phyloP scores from a whole-genome alignment of 2,888 invertebrate species.

The Abrostola triplasia region DNA sequence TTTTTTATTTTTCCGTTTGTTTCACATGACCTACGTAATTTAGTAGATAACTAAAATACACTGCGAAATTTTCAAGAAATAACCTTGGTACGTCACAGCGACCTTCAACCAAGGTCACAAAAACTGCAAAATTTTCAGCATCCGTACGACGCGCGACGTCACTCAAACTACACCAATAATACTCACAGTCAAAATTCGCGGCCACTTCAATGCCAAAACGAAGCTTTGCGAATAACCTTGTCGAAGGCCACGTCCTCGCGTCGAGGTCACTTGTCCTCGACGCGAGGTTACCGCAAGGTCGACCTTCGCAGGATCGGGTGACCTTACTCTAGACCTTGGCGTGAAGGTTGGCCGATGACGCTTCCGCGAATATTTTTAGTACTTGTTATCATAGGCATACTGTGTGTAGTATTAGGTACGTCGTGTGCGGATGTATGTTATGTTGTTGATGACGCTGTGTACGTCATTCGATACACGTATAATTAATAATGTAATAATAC shows the following conservation, averaged over 20 bases:
- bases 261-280: slow-evolving; percentile 62
- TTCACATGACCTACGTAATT: neutral
- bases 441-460: too few species aligned
- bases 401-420: too few species aligned
- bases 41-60: neutral
- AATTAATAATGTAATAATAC: too few species aligned
- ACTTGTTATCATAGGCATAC: slow-evolving; percentile 5
- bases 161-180: neutral
- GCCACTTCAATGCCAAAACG: neutral
- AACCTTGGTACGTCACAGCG: slow-evolving; percentile 10
- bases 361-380: slow-evolving; percentile 33
- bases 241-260: slow-evolving; percentile 55
- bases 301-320: slow-evolving; percentile 50
- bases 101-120: slow-evolving; percentile 39
- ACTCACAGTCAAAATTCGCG: neutral
- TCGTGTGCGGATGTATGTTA: too few species aligned
- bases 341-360: slow-evolving; percentile 33
- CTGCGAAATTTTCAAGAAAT: neutral
- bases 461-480: too few species aligned
- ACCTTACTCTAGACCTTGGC: slow-evolving; percentile 52
- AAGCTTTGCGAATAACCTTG: slow-evolving; percentile 18
- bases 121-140: neutral
- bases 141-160: neutral
- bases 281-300: slow-evolving; percentile 62
- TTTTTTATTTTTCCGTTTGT: neutral